phyloP scores from a whole-genome alignment of 2,797 vertebrate genomes.

The Holocentrus rufus region DNA sequence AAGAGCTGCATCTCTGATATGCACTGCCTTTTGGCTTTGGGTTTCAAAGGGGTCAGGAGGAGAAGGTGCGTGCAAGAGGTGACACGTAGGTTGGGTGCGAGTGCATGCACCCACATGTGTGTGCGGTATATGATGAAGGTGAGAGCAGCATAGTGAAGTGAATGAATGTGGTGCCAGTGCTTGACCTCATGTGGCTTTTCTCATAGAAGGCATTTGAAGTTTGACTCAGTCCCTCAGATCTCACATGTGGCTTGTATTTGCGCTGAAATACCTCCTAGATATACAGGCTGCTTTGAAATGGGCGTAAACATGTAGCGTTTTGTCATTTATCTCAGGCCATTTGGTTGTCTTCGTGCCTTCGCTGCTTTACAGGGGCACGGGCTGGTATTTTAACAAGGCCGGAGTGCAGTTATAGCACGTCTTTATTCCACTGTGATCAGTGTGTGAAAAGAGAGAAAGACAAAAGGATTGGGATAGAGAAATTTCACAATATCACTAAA shows the following conservation, averaged over 20 bases:
- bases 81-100: slow-evolving; percentile 33
- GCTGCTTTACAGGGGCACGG: slow-evolving; percentile 33
- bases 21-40: slow-evolving; percentile 19
- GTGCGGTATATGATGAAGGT: slow-evolving; percentile 54
- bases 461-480: slow-evolving; percentile 16
- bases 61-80: slow-evolving; percentile 21
- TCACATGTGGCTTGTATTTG: slow-evolving; percentile 78
- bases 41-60: slow-evolving; percentile 58
- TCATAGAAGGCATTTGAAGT: slow-evolving; percentile 68
- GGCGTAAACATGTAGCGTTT: slow-evolving; percentile 69
- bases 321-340: slow-evolving; percentile 45
- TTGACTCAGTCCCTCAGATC: slow-evolving; percentile 63
- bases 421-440: slow-evolving; percentile 35
- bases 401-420: slow-evolving; percentile 35
- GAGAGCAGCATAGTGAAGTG: slow-evolving; percentile 50
- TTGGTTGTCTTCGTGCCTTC: slow-evolving; percentile 58
- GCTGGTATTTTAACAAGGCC: slow-evolving; percentile 44
- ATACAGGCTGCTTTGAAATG: slow-evolving; percentile 68
- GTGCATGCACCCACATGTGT: slow-evolving; percentile 31
- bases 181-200: slow-evolving; percentile 71
- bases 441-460: slow-evolving; percentile 46
- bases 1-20: slow-evolving; percentile 41
- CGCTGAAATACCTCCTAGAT: slow-evolving; percentile 68
- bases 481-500: slow-evolving; percentile 62
- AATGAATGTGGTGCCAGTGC: slow-evolving; percentile 58